phyloP scores from a whole-genome alignment of 2,888 invertebrate species.

The Luperina nickerlii region DNA sequence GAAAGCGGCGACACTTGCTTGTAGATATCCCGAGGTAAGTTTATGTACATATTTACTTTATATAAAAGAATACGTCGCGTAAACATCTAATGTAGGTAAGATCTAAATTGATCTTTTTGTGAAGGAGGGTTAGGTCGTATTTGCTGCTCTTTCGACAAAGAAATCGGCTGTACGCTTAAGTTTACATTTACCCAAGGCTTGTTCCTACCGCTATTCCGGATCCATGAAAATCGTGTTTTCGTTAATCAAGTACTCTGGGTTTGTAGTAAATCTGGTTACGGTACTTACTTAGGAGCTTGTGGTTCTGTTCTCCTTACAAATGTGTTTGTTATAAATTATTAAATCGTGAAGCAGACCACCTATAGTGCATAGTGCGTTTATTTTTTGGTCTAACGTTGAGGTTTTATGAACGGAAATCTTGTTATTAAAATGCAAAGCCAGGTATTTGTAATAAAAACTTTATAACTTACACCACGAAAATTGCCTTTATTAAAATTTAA shows the following conservation, averaged over 20 bases:
- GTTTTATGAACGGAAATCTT: conserved; percentile 1
- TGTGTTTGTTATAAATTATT: not conserved
- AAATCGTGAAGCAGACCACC: not conserved
- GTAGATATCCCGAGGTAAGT: conserved; percentile 78
- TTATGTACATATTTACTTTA: conserved; percentile 52
- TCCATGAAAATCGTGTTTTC: conserved; percentile 47
- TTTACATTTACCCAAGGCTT: conserved; percentile 45
- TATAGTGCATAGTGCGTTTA: not conserved
- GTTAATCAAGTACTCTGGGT: conserved; percentile 29
- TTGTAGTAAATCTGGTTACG: conserved; percentile 44
- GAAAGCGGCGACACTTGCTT: conserved; percentile 72
- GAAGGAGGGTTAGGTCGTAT: conserved; percentile 40
- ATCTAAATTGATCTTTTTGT: conserved; percentile 46
- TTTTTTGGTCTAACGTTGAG: not conserved
- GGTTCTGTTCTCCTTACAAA: conserved; percentile 14
- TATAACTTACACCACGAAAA: not conserved
- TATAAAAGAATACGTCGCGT: conserved; percentile 43
- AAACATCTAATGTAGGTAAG: conserved; percentile 24
- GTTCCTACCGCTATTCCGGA: conserved; percentile 43
- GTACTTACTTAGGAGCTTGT: conserved; percentile 19
- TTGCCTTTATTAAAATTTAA: conserved; percentile 13
- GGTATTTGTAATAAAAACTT: conserved; percentile 31
- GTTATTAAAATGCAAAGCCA: conserved; percentile 2
- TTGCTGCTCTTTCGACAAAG: conserved; percentile 14
- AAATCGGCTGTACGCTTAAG: conserved; percentile 43